Base-by-base conservation (phyloP, 2,888 invertebrate species). In the Lingula anatina region DNA sequence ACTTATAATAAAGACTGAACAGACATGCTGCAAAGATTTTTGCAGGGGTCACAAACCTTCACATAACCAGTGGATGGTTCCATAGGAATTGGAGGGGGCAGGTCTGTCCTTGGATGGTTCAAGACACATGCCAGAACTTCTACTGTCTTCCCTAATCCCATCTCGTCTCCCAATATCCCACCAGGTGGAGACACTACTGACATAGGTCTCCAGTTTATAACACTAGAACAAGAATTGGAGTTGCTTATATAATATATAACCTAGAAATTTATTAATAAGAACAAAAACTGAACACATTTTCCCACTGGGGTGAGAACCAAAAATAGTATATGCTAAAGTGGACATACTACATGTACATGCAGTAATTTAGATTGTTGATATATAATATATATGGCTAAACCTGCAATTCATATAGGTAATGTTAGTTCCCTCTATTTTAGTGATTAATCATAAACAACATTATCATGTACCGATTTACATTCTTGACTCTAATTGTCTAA, bases 81-180 rank as follows among this genome's bases (percentile, higher is more conserved):
- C n/a, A n/a, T n/a, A n/a, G n/a, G n/a, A n/a, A n/a, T n/a, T n/a
- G n/a, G n/a, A n/a, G n/a, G 49, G 21, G 53, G 54, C 20, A 62
- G 21, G 27, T 64, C 57, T 12, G 53, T 50, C 25, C 77, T 62
- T 3, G 75, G 80, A 70, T 87, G 80, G 2, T 80, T 71, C 45
- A 88, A 70, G 58, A 88, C 81, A 49, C 84, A 80, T 2, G 85
- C 83, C 31, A 89, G 67, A 12, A 88, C 82, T 76, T 89, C 88
- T 0, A 89, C 85, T 0, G 88, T 89, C 78, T 89, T 89, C 0
- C 89, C 89, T 24, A 89, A 76, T 0, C 89, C 88, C 88, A 88
- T 88, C 76, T 88, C 88, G 72, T 89, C 88, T 2, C 87, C 87
- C 42, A 89, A 76, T 54, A 89, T 86, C 1, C 88, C 88, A 15